These are phyloP conservation scores for Echiichthys vipera DNA, from an alignment of 2,797 vertebrate genomes.

Conservation along the genomic window DNA sequence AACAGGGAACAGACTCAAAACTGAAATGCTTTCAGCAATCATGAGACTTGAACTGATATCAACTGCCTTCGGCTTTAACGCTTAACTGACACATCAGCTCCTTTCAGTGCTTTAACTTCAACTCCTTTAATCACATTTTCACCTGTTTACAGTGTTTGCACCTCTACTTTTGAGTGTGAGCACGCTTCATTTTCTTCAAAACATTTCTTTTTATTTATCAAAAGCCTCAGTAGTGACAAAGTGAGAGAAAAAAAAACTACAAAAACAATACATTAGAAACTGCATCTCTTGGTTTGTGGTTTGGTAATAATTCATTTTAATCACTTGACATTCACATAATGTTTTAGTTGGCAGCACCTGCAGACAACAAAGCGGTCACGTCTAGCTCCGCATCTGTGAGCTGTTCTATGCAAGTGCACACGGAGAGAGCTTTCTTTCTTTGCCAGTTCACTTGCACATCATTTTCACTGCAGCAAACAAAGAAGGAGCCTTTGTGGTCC, in stretches of 20 bases:
- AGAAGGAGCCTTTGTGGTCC: slow-evolving; percentile 15
- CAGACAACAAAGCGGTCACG: background rate
- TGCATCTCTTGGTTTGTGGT: slow-evolving; percentile 15
- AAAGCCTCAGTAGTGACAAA: background rate
- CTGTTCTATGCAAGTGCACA: slow-evolving; percentile 54
- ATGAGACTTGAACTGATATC: background rate
- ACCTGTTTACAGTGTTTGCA: slow-evolving; percentile 26
- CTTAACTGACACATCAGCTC: background rate
- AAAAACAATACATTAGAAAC: background rate
- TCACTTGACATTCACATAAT: background rate
- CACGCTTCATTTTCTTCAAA: background rate
- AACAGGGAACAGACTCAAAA: background rate
- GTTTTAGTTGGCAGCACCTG: background rate
- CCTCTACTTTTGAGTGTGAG: slow-evolving; percentile 4
- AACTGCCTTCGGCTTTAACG: background rate
- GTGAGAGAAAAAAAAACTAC: too few relatives aligned
- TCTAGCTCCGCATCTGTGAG: background rate
- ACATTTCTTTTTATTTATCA: background rate
- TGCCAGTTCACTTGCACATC: background rate
- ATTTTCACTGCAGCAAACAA: slow-evolving; percentile 11
- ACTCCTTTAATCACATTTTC: slow-evolving; percentile 12
- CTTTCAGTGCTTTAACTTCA: background rate
- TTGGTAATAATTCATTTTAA: slow-evolving; percentile 1
- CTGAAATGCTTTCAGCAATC: background rate
- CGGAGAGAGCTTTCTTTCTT: background rate